Conservation (phyloP, 1,140 invertebrate genomes). For the Propsilocerus akamusi region DNA sequence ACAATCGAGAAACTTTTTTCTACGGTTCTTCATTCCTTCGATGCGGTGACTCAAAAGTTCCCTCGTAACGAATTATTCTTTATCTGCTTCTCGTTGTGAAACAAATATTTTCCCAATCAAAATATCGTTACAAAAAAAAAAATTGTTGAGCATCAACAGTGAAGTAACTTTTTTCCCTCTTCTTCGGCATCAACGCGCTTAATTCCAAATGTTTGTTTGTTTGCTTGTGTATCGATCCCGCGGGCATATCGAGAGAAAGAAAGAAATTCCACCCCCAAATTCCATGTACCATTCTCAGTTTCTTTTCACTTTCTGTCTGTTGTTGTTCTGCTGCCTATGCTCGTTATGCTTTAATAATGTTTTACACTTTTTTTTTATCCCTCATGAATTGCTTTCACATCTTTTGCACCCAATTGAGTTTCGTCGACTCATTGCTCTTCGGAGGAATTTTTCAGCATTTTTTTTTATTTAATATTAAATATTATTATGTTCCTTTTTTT, state of each 20-base stretch:
- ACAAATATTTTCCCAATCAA: slow-evolving; percentile 2
- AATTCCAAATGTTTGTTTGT: neutral
- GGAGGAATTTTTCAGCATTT: too few species aligned
- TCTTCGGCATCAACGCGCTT: neutral
- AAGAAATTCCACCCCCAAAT: neutral
- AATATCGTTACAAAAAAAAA: neutral
- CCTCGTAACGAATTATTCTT: neutral
- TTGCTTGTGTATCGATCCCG: neutral
- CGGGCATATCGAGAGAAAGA: neutral
- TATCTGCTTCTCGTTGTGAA: neutral
- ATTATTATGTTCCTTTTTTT: too few species aligned
- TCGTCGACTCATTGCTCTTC: too few species aligned
- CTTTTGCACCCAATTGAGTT: too few species aligned
- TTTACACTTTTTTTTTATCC: neutral
- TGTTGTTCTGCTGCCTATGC: neutral
- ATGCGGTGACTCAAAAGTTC: neutral
- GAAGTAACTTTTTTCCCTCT: neutral
- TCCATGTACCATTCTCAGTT: neutral
- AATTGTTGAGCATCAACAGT: neutral
- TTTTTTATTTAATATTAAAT: too few species aligned
- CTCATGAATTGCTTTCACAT: neutral
- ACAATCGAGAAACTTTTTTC: too few species aligned
- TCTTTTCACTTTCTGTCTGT: neutral
- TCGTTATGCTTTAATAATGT: too few species aligned
- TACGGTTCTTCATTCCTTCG: too few species aligned